Base-by-base conservation (phyloP, 1,140 invertebrate species). In the Meloidogyne floridensis region DNA sequence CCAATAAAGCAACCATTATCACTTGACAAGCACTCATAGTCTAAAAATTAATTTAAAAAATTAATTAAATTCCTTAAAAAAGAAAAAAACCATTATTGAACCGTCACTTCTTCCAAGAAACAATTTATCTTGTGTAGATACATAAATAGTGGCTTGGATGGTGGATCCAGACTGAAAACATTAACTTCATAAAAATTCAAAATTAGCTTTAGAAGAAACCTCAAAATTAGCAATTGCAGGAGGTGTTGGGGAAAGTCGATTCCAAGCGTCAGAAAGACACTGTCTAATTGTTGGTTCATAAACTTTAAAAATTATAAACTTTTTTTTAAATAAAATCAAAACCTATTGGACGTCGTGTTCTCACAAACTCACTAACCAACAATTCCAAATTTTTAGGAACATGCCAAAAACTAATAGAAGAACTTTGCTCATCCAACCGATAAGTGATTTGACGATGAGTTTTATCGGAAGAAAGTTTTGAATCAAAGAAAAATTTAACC, bases 71-170 rank as follows among this genome's bases (percentile, higher is more conserved):
- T 32, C 32, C 32, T 32, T 42, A 2, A 2, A 75, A 47, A 2
- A 2, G 15, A 76, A 56, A 53, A 32, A 6, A 76, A 77, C 75
- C 53, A 77, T 56, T 54, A 77, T 98, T 72, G 94, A 94, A 15
- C 97, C 97, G 91, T 99, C 96, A 90, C 96, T 94, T 54, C 96
- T 92, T 3, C 97, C 97, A 84, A 97, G 94, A 5, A 98, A 95
- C 59, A 99, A 90, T 43, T 95, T 93, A 87, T 96, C 96, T 89
- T 98, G 95, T 53, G 94, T 93, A 8, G 96, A 93, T 42, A 98
- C 92, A 91, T 96, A 98, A 81, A 98, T 95, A 80, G 94, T 96
- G 10, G 95, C 94, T 0, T 95, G 96, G 69, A 97, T 91, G 87
- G 95, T 94, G 9, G 59, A 51, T 32, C 32, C 32, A 32, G 32